These are phyloP conservation scores for Plagodis pulveraria DNA, from an alignment of 2,888 invertebrate genomes.

Conservation along the genomic window DNA sequence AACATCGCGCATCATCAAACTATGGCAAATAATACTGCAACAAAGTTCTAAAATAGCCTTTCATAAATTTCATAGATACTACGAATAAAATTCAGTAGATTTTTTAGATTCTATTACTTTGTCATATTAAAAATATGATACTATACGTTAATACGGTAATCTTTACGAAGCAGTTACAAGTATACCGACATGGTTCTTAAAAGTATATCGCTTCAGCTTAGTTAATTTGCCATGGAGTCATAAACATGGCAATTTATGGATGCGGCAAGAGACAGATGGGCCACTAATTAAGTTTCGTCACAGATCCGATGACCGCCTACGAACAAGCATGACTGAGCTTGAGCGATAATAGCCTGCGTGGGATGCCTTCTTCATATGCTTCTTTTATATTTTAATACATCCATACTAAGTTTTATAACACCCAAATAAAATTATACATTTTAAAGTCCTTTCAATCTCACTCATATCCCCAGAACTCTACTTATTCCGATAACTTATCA, in stretches of 20 bases:
- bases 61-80: background rate
- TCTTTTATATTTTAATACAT: background rate
- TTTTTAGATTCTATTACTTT: background rate
- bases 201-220: slow-evolving; percentile 23
- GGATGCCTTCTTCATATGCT: slow-evolving; percentile 11
- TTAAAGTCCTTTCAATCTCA: too few relatives aligned
- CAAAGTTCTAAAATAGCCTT: background rate
- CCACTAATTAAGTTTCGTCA: slow-evolving; percentile 46
- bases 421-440: too few relatives aligned
- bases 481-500: too few relatives aligned
- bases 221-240: slow-evolving; percentile 35
- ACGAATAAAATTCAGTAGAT: too few relatives aligned
- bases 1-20: too few relatives aligned
- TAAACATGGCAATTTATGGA: slow-evolving; percentile 45
- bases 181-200: slow-evolving; percentile 23
- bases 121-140: background rate
- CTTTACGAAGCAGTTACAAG: background rate
- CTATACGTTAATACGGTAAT: background rate
- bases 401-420: background rate
- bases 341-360: slow-evolving; percentile 16
- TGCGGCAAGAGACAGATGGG: slow-evolving; percentile 47
- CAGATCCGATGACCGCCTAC: slow-evolving; percentile 27
- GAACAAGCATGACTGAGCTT: slow-evolving; percentile 18
- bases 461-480: too few relatives aligned
- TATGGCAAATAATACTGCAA: background rate